Percentiles rank a stretch among this genome's conserved stretches.
Evolutionary conservation across 2,113 vertebrate genomes (phyloP).

Genomic region (Oreochromis spilurus): DNA sequence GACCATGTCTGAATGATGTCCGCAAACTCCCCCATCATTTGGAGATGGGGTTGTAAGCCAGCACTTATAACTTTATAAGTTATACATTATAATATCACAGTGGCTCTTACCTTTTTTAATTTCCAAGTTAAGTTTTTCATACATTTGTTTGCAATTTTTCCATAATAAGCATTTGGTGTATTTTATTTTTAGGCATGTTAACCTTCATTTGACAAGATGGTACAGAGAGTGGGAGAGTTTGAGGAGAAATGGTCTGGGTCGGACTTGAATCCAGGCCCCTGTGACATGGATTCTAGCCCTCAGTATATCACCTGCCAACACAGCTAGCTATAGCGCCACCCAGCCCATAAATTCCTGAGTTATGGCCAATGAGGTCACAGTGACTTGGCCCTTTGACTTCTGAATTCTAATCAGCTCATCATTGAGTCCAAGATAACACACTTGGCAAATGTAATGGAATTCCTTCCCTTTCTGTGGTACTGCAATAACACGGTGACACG

Average conservation of each 20-base stretch:
- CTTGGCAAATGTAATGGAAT: background rate
- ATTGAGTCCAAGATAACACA: accelerated
- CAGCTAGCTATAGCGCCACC: background rate
- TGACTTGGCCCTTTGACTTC: background rate
- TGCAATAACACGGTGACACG: accelerated
- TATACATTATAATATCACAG: background rate
- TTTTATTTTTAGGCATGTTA: background rate
- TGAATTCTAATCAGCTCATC: background rate
- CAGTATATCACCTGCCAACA: background rate
- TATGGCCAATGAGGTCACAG: background rate
- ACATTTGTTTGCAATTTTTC: background rate
- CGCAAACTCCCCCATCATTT: background rate
- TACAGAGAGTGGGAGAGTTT: background rate
- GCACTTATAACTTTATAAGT: background rate
- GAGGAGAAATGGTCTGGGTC: background rate
- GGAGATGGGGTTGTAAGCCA: background rate
- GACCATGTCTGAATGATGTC: background rate
- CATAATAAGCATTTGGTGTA: background rate
- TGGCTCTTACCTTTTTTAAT: background rate
- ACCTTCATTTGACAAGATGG: background rate
- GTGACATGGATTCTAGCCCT: accelerated
- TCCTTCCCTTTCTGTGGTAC: background rate
- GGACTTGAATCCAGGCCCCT: background rate
- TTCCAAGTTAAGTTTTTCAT: background rate
- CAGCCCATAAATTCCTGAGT: background rate